phyloP scores from a whole-genome alignment of 2,888 invertebrate genomes.

The Lasioglossum pauxillum region DNA sequence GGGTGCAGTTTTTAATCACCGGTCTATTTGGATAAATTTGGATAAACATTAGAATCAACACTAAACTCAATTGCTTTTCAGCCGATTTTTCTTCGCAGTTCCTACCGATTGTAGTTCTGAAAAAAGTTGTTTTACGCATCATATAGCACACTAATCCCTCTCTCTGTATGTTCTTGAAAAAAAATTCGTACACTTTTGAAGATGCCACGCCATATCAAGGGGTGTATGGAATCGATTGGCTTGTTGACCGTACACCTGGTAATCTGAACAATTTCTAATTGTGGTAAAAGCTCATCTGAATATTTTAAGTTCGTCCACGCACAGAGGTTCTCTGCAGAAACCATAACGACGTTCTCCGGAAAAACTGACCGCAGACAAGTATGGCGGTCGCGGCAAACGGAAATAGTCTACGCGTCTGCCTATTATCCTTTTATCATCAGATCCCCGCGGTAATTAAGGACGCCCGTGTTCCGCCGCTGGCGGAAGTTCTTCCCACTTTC shows the following conservation, averaged over 20 bases:
- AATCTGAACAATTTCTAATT: background rate
- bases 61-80: background rate
- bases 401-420: slow-evolving; percentile 48
- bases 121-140: background rate
- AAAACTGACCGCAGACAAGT: slow-evolving; percentile 52
- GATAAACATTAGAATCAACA: background rate
- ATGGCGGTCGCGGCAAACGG: slow-evolving; percentile 13
- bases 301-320: background rate
- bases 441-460: slow-evolving; percentile 65
- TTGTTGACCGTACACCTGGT: background rate
- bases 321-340: background rate
- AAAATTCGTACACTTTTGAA: too few species aligned
- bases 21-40: background rate
- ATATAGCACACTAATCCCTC: background rate
- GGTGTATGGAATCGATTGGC: background rate
- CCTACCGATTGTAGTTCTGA: background rate
- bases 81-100: background rate
- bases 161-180: too few species aligned
- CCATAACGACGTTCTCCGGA: background rate
- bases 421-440: slow-evolving; percentile 70
- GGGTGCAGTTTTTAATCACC: background rate
- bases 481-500: slow-evolving; percentile 65
- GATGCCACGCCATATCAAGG: too few species aligned
- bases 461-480: slow-evolving; percentile 61
- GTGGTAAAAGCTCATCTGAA: background rate